A percentile compares a stretch with the other conserved stretches of the same genome.
These are phyloP conservation scores for Cephus pygmeus DNA, from an alignment of 2,888 invertebrate species.

Conservation along the genomic window DNA sequence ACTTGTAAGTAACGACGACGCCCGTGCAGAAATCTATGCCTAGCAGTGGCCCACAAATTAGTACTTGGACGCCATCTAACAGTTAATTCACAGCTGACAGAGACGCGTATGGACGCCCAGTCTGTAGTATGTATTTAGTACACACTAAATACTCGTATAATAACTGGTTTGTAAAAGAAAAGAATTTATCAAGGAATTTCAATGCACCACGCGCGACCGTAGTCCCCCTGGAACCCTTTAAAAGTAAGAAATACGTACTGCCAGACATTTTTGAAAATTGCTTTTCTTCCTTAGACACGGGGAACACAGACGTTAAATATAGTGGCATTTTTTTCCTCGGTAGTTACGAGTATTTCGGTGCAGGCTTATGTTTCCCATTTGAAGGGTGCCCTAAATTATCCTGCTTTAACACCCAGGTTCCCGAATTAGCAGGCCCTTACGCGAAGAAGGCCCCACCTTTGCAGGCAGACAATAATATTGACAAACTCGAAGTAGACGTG, in stretches of 20 bases:
- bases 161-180: background rate
- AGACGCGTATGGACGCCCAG: background rate
- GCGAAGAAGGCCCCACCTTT: slow-evolving; percentile 5
- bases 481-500: slow-evolving; percentile 11
- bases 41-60: background rate
- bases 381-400: slow-evolving; percentile 39
- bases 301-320: slow-evolving; percentile 2
- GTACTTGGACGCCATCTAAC: background rate
- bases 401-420: slow-evolving; percentile 22
- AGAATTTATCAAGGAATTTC: background rate
- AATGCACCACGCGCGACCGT: background rate
- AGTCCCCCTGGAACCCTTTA: background rate
- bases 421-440: slow-evolving; percentile 35
- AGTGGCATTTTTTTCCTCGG: background rate
- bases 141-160: background rate
- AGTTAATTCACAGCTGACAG: background rate
- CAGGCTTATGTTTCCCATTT: slow-evolving; percentile 8
- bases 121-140: background rate
- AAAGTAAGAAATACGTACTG: background rate
- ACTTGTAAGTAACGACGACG: slow-evolving; percentile 25
- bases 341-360: slow-evolving; percentile 4
- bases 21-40: background rate
- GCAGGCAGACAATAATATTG: slow-evolving; percentile 17
- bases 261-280: background rate
- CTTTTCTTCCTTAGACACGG: background rate